phyloP scores from a whole-genome alignment of 2,797 vertebrate species.

The Lacerta agilis region DNA sequence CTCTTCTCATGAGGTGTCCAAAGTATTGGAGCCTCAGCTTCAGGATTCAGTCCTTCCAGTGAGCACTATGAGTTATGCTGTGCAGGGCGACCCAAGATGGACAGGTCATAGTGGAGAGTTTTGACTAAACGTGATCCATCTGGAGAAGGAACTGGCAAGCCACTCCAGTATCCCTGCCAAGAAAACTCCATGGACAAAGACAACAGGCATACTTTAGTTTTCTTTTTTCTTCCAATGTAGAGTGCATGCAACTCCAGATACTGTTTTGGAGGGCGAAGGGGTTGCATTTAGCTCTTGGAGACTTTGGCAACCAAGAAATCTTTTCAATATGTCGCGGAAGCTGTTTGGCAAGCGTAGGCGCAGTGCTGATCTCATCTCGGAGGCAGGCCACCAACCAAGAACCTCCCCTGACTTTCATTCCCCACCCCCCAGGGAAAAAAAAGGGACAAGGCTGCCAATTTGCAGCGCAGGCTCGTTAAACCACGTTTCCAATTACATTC shows the following conservation, averaged over 20 bases:
- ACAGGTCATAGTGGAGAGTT: no score
- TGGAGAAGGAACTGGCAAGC: no score
- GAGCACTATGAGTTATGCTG: no score
- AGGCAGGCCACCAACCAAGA: background rate
- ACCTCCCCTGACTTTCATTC: background rate
- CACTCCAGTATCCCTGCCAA: no score
- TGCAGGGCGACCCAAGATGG: no score
- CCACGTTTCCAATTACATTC: conserved; percentile 24
- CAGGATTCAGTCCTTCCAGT: no score
- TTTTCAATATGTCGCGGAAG: background rate
- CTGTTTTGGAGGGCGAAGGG: background rate
- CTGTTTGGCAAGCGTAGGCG: background rate
- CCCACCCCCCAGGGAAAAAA: background rate
- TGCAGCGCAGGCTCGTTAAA: background rate
- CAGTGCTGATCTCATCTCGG: background rate
- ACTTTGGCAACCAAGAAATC: background rate
- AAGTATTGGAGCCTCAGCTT: no score
- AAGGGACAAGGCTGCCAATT: conserved; percentile 31
- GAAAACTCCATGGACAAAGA: no score
- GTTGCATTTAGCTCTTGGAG: background rate
- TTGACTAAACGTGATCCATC: no score
- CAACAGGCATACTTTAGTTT: background rate
- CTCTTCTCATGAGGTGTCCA: no score
- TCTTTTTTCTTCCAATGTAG: background rate
- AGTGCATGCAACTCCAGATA: background rate